phyloP scores from a whole-genome alignment of 1,140 invertebrate species.

The Penaeus chinensis region DNA sequence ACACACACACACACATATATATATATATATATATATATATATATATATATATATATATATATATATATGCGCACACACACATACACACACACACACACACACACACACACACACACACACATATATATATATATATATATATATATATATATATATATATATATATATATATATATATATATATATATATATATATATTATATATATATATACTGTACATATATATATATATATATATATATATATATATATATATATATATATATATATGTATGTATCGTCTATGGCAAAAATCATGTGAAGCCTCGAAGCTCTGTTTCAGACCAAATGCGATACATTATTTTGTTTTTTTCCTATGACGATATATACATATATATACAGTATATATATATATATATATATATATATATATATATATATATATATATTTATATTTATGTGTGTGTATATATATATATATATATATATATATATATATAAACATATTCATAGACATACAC shows the following conservation, averaged over 20 bases:
- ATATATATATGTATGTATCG: too few relatives aligned
- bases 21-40: background rate
- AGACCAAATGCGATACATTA: too few relatives aligned
- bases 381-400: slow-evolving; percentile 24
- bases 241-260: too few relatives aligned
- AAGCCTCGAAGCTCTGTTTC: too few relatives aligned
- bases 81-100: background rate
- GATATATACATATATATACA: slow-evolving; percentile 6
- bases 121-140: background rate
- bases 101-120: background rate
- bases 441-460: background rate
- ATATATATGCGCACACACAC: background rate
- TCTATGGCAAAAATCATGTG: too few relatives aligned
- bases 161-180: slow-evolving; percentile 9
- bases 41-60: background rate
- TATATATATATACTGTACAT: background rate
- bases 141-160: background rate
- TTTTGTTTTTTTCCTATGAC: too few relatives aligned
- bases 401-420: background rate
- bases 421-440: background rate
- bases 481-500: slow-evolving; percentile 24
- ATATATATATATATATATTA: slow-evolving; percentile 8
- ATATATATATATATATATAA: background rate
- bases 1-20: background rate
- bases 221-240: too few relatives aligned